These are phyloP conservation scores for Gouania willdenowi DNA, from an alignment of 2,797 vertebrate species.

Conservation along the genomic window DNA sequence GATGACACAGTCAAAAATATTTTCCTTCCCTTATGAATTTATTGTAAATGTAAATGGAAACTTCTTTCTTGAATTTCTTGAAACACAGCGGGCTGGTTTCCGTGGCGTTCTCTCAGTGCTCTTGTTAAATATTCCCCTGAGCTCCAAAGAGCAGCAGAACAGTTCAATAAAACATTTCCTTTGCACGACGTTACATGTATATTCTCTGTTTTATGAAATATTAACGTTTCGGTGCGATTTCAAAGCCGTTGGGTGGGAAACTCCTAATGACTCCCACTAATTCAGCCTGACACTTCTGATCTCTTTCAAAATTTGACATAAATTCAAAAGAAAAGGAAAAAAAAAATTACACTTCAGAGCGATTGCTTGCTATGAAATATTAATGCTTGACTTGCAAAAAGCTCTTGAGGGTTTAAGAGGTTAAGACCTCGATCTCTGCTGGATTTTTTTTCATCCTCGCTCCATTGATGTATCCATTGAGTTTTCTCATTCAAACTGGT, in stretches of 20 bases:
- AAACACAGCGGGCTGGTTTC: not conserved
- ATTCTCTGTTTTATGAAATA: slow-evolving; percentile 17
- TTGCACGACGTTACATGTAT: slow-evolving; percentile 10
- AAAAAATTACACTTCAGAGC: slow-evolving; percentile 8
- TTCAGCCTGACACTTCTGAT: slow-evolving; percentile 9
- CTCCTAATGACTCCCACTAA: not conserved
- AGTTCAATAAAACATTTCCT: slow-evolving; percentile 25
- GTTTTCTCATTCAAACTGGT: no score
- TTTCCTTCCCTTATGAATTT: no score
- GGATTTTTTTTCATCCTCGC: slow-evolving; percentile 24
- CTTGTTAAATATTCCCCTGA: slow-evolving; percentile 9
- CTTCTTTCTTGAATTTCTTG: no score
- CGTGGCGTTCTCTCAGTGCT: not conserved
- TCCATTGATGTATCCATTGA: slow-evolving; percentile 16
- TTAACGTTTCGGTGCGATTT: not conserved
- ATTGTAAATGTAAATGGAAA: no score
- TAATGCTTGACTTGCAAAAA: slow-evolving; percentile 16
- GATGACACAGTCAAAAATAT: no score
- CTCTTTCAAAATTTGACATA: slow-evolving; percentile 9
- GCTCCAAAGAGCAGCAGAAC: slow-evolving; percentile 18
- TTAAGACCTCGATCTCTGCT: slow-evolving; percentile 19
- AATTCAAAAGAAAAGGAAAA: slow-evolving; percentile 31
- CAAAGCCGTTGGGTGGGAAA: no score
- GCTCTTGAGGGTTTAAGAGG: slow-evolving; percentile 15
- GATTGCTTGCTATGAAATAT: slow-evolving; percentile 8